Percentiles rank a stretch among this genome's conserved stretches.
These are phyloP conservation scores for Erpetoichthys calabaricus DNA, from an alignment of 2,797 vertebrate genomes.

Conservation along the genomic window DNA sequence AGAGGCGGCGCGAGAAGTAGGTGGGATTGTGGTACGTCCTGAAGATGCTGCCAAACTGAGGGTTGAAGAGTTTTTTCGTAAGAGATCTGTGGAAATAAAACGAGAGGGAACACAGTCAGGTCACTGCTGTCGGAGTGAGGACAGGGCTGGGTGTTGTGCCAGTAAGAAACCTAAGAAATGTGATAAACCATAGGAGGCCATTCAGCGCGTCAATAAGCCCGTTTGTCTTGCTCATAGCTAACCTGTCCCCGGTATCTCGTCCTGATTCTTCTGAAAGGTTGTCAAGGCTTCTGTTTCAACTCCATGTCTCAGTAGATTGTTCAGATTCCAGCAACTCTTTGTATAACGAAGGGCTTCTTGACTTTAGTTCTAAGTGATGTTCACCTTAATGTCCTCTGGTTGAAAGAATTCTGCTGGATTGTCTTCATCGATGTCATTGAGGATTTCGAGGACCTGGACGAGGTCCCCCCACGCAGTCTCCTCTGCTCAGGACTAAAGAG, in stretches of 20 bases:
- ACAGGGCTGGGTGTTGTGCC: background rate
- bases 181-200: too few relatives aligned
- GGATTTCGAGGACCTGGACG: background rate
- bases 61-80: slow-evolving; percentile 56
- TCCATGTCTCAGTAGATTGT: too few relatives aligned
- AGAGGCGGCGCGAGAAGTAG: slow-evolving; percentile 53
- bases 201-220: background rate
- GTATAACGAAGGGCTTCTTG: too few relatives aligned
- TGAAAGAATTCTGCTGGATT: too few relatives aligned
- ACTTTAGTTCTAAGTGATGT: background rate
- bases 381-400: background rate
- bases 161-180: background rate
- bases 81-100: slow-evolving; percentile 32
- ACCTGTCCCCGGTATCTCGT: too few relatives aligned
- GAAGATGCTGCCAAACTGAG: slow-evolving; percentile 60
- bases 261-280: too few relatives aligned
- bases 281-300: too few relatives aligned
- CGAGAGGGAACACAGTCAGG: background rate
- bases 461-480: too few relatives aligned
- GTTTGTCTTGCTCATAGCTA: too few relatives aligned
- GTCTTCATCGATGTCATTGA: background rate
- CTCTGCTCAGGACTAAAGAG: background rate
- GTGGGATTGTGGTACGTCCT: slow-evolving; percentile 63
- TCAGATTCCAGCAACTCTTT: too few relatives aligned
- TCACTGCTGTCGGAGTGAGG: background rate